Base-by-base conservation (phyloP, 1,140 invertebrate genomes). In the Apis florea region DNA sequence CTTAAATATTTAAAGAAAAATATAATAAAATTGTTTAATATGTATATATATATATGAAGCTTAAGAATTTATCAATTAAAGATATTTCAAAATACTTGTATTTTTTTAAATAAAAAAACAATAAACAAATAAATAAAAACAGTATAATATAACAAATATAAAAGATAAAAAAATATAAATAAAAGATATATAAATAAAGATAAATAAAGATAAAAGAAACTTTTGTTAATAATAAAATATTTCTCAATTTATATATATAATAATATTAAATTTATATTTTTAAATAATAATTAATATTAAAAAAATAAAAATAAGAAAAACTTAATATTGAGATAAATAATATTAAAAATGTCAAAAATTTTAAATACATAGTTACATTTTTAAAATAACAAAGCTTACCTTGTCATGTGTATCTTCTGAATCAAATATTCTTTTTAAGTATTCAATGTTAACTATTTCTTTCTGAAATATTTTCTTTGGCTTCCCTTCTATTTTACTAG, bases 391-490 rank as follows among this genome's bases (percentile, higher is more conserved):
- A n/a, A 12, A 79, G 71, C 73, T 88, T 73, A 86, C 85, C 75
- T 89, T 86, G 83, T 89, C 82, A 88, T 87, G 56, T 83, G 74
- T 78, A 83, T 76, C 26, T 54, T 83, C 49, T 70, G 72, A 79
- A 64, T 64, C 81, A 86, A 90, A 82, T 88, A 91, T 86, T 89
- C 88, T 88, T 90, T 82, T 88, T 81, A 85, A 82, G 81, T 86
- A 85, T 90, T 84, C 86, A 83, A 84, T 83, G 86, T 85, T 82
- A 83, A 91, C 90, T 89, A 85, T 73, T 84, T 80, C 76, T 83
- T 90, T 83, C 82, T 82, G 85, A 92, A 88, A 90, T 86, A 83
- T 90, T 88, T 90, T 83, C 82, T 92, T 90, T 90, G 92, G 93
- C 92, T 93, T 93, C 92, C 85, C 86, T 89, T 83, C 77, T 84